Base-by-base conservation (phyloP, 2,113 vertebrate genomes). In the Clarias macrocephalus region DNA sequence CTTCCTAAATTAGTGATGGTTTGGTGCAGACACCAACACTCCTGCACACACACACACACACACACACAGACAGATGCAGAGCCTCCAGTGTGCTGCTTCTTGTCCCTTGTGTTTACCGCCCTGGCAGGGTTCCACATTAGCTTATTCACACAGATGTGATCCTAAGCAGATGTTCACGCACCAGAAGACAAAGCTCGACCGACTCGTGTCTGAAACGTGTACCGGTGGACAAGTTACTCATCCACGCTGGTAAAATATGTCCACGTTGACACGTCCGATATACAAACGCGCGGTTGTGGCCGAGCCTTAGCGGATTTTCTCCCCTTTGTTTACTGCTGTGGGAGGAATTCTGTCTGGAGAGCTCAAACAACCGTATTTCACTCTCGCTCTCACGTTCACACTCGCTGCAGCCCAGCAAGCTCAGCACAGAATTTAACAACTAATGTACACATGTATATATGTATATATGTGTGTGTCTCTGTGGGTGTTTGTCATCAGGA, bases 1-100 rank as follows among this genome's bases (percentile, higher is more conserved):
- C 48, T 33, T 82, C 80, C 59, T 82, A 82, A 82, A 82, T 82
- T 65, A 82, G 81, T 54, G 23, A 52, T 82, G 30, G 30, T 33
- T 82, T 63, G 25, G 37, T 5, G 10, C 30, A 37, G 16, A 37
- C 68, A 72, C 70, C 30, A 16, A 59, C 15, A 19, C 15, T 19
- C 48, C 48, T 48, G 8, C 13, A 72, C 28, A 19, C 16, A 4
- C 65, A 72, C 68, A 72, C n/a, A 63, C 5, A 52, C 62, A 52
- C 33, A 25, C 3, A 37, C 9, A 56, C 63, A 54, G n/a, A 37
- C 63, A 66, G 2, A 30, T 23, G 25, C 62, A 54, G n/a, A 37
- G n/a, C 8, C 25, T 66, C 16, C 30, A 83, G 52, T 5, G 82
- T 84, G 66, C 83, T 59, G 66, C 54, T 57, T 72, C 30, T 84